A percentile compares a stretch with the other conserved stretches of the same genome.
Evolutionary conservation across 1,140 invertebrate species (phyloP).

Genomic region (Drosophila punjabiensis): DNA sequence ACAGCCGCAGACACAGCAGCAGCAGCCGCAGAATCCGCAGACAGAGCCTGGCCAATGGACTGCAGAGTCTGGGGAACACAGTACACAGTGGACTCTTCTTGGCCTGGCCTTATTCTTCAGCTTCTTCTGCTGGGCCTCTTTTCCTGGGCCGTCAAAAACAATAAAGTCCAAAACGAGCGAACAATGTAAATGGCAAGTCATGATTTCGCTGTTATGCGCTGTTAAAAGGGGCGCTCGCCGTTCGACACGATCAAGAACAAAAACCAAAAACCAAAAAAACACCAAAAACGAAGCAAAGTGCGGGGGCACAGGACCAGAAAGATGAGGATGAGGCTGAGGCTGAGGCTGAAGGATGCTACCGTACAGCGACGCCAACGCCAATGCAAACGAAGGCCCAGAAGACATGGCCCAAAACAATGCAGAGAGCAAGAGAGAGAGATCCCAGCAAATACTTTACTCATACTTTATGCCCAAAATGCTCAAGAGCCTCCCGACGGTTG

Average conservation of each 20-base stretch:
- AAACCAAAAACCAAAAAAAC: slow-evolving; percentile 55
- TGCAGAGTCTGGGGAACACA: slow-evolving; percentile 16
- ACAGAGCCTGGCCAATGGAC: slow-evolving; percentile 38
- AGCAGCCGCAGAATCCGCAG: slow-evolving; percentile 20
- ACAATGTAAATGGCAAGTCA: slow-evolving; percentile 85
- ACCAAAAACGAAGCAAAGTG: slow-evolving; percentile 44
- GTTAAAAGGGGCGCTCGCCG: slow-evolving; percentile 85
- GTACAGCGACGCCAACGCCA: slow-evolving; percentile 58
- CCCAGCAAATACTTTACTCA: slow-evolving; percentile 76
- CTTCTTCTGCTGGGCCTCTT: slow-evolving; percentile 3
- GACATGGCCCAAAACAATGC: slow-evolving; percentile 80
- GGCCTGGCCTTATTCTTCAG: slow-evolving; percentile 33
- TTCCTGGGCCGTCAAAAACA: slow-evolving; percentile 78
- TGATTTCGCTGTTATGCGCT: slow-evolving; percentile 85
- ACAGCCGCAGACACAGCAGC: slow-evolving; percentile 5
- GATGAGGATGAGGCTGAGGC: slow-evolving; percentile 16
- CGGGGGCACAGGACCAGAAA: slow-evolving; percentile 43
- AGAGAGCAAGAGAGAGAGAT: slow-evolving; percentile 51
- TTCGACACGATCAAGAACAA: slow-evolving; percentile 85
- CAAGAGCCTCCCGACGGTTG: slow-evolving; percentile 40
- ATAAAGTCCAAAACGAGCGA: slow-evolving; percentile 85
- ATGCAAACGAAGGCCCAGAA: slow-evolving; percentile 59
- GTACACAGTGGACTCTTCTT: slow-evolving; percentile 15
- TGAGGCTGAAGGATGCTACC: slow-evolving; percentile 70
- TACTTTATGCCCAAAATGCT: slow-evolving; percentile 82